Percentiles rank a stretch among this genome's conserved stretches.
phyloP scores from a whole-genome alignment of 2,797 vertebrate species.

The Aphelocoma californica region DNA sequence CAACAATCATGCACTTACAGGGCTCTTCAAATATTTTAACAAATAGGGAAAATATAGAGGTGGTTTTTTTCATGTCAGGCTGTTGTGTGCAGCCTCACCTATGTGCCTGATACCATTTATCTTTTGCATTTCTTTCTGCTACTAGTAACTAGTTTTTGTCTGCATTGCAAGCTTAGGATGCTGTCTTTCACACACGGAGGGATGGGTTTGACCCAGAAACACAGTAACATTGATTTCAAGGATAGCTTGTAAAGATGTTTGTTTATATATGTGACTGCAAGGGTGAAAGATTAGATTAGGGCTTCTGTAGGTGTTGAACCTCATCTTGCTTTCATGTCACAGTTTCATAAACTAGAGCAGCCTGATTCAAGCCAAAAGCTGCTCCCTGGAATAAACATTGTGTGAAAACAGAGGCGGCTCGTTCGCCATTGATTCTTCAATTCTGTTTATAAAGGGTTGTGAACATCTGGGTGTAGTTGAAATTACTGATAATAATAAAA shows the following conservation, averaged over 20 bases:
- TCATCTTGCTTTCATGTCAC: neutral
- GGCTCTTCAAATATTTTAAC: neutral
- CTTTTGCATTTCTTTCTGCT: neutral
- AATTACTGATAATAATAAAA: neutral
- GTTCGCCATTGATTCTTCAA: neutral
- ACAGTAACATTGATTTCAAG: neutral
- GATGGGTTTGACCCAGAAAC: neutral
- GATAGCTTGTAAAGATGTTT: neutral
- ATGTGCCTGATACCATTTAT: accelerated
- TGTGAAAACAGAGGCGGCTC: neutral
- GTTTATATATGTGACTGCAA: neutral
- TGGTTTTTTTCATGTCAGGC: neutral
- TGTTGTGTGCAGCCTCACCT: neutral
- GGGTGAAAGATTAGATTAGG: neutral
- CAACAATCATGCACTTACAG: neutral
- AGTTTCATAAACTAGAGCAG: constrained; percentile 1
- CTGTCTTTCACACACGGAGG: neutral
- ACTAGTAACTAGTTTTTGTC: neutral
- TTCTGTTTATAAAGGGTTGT: neutral
- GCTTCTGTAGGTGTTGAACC: neutral
- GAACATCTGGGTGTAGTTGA: neutral
- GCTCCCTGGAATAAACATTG: neutral
- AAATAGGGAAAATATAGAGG: neutral
- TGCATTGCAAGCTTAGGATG: neutral
- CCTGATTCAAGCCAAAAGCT: neutral